A percentile compares a stretch with the other conserved stretches of the same genome.
phyloP scores from a whole-genome alignment of 2,797 vertebrate genomes.

The Pempheris klunzingeri region DNA sequence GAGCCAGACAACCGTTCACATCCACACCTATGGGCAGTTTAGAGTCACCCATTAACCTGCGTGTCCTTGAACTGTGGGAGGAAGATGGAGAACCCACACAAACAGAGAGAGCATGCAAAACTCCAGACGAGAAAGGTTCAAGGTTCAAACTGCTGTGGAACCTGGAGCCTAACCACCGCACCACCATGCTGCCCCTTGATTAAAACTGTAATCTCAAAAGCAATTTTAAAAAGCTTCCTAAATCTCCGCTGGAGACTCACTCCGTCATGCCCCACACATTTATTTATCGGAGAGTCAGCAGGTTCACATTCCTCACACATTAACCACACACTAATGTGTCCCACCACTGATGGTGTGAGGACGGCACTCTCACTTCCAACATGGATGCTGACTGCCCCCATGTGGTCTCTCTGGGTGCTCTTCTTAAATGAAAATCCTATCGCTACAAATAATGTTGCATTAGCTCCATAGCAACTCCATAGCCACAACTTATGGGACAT shows the following conservation, averaged over 20 bases:
- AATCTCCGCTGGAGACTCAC: not conserved
- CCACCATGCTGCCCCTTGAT: no score
- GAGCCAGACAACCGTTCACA: no score
- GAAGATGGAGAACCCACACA: no score
- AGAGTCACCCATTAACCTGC: no score
- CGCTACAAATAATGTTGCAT: not conserved
- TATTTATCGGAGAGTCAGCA: not conserved
- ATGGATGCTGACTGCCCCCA: conserved; percentile 24
- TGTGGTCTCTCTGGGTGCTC: conserved; percentile 39
- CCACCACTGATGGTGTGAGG: conserved; percentile 3
- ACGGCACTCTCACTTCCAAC: not conserved
- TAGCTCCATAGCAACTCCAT: not conserved
- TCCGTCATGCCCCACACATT: not conserved
- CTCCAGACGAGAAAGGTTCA: no score
- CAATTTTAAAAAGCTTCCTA: not conserved
- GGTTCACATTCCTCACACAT: conserved; percentile 24
- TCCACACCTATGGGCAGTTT: no score
- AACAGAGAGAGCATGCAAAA: no score
- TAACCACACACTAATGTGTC: conserved; percentile 19
- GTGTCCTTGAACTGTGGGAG: no score
- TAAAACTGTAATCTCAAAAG: no score
- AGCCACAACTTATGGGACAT: not conserved
- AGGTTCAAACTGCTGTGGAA: no score
- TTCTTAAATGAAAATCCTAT: not conserved
- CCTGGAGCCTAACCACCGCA: no score